Percentiles rank a stretch among this genome's conserved stretches.
These are phyloP conservation scores for Apostichopus parvimensis DNA, from an alignment of 35 echinoderm and acorn worm species.

Conservation along the genomic window DNA sequence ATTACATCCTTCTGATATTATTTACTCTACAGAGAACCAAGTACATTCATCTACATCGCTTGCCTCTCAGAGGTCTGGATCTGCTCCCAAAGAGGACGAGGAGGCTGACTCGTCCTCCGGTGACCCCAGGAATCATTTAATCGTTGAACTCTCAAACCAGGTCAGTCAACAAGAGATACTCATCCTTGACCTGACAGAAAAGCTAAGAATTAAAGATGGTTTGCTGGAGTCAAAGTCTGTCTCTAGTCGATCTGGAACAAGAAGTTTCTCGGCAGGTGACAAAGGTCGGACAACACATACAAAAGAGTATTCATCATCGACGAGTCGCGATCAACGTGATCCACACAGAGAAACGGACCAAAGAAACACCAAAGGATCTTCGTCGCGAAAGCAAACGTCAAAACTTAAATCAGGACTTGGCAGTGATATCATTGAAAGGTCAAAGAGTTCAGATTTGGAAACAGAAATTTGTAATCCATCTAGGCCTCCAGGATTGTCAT, in stretches of 20 bases:
- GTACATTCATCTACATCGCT: not conserved
- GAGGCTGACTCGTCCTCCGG: not conserved
- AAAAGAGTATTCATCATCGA: not conserved
- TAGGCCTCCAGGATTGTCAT: not conserved
- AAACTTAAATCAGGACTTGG: not conserved
- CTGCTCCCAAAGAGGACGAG: not conserved
- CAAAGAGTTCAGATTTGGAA: not conserved
- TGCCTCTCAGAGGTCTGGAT: not conserved
- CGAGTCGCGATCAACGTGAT: not conserved
- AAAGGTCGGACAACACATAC: not conserved
- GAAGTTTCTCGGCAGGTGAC: not conserved
- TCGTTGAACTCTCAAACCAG: conserved; percentile 32
- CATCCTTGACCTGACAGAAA: conserved; percentile 35
- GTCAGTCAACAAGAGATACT: conserved; percentile 38
- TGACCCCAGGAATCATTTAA: conserved; percentile 38
- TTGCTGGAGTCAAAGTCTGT: not conserved
- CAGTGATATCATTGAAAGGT: not conserved
- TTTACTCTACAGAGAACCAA: not conserved
- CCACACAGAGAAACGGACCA: not conserved
- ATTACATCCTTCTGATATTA: not conserved
- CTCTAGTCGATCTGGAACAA: not conserved
- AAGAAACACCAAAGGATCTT: not conserved
- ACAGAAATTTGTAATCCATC: not conserved
- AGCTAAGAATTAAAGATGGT: conserved; percentile 4
- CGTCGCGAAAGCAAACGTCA: not conserved